These are phyloP conservation scores for Pogonomyrmex barbatus DNA, from an alignment of 1,140 invertebrate species.

Conservation along the genomic window DNA sequence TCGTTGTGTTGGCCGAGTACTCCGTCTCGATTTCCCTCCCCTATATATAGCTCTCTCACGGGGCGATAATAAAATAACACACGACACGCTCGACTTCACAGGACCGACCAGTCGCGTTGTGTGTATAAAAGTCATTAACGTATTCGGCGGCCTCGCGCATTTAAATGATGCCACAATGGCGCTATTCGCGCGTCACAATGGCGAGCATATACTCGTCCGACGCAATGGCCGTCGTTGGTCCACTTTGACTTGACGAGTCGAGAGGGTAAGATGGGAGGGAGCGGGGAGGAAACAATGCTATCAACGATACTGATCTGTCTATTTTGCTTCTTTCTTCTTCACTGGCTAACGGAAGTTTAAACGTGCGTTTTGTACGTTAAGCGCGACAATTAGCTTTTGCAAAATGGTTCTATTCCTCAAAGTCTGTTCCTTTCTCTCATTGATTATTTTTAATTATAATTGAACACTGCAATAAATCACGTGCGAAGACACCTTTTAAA, in stretches of 20 bases:
- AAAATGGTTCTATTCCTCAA: neutral
- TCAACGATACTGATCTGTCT: conserved; percentile 73
- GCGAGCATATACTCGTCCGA: conserved; percentile 40
- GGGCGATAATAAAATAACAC: conserved; percentile 72
- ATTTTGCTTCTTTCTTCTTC: conserved; percentile 28
- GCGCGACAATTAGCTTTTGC: neutral
- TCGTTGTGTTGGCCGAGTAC: conserved; percentile 44
- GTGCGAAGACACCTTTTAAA: neutral
- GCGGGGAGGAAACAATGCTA: conserved; percentile 37
- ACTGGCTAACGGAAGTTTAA: conserved; percentile 32
- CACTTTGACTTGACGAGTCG: conserved; percentile 39
- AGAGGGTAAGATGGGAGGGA: conserved; percentile 5
- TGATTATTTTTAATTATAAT: neutral
- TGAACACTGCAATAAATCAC: neutral
- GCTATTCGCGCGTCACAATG: conserved; percentile 68
- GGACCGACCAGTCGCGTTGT: conserved; percentile 60
- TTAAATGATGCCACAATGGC: conserved; percentile 74
- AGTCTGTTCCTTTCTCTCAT: neutral
- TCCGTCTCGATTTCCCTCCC: conserved; percentile 63
- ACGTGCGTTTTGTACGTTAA: conserved; percentile 19
- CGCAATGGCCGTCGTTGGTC: conserved; percentile 57
- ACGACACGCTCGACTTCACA: conserved; percentile 71
- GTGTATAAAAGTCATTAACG: conserved; percentile 73
- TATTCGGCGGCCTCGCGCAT: conserved; percentile 67
- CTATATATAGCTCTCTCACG: neutral